Evolutionary conservation across 1,140 invertebrate species (phyloP), one percentile per base, ranked within the genome.

Genomic region (Tenebrio molitor): DNA sequence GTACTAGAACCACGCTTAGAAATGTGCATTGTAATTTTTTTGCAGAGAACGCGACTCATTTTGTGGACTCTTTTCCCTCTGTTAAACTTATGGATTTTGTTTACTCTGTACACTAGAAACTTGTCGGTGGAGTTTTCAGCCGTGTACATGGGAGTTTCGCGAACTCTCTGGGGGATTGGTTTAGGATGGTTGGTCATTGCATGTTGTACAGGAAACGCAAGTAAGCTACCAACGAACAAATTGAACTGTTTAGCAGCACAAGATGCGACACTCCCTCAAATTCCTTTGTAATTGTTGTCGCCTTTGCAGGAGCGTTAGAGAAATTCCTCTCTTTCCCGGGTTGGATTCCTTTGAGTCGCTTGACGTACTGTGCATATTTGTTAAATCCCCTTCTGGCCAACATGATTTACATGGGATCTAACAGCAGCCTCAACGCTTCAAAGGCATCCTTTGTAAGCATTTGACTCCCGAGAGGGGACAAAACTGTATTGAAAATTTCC

Each of bases 161-260:
- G 84, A 76, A 83, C 84, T 2, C 33, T 81, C n/a, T 88, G 86
- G 86, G 84, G 81, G 10, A 16, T 87, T 4, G 84, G 85, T 2
- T 74, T 86, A 7, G 81, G 82, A 21, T 88, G 86, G 86, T 36
- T 87, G 1, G 44, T 85, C n/a, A 78, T 87, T 8, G 86, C 85
- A 7, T 87, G 86, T 66, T 78, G 74, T 42, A 87, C 86, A 21
- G 83, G 83, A 72, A 80, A 82, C 72, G 78, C 74, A 83, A 84
- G 86, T 79, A 72, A 71, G 63, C 66, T 21, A 14, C 19, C 19
- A 15, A 2, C 8, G 4, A 5, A n/a, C 21, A 12, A 50, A 69
- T 29, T 7, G n/a, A 39, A 39, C 4, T 39, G n/a, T 39, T 39
- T 21, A 0, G 5, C 65, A 66, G 14, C 14, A 16, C 14, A 34